Conservation (phyloP, 2,888 invertebrate genomes). For the Chelonus formosanus region DNA sequence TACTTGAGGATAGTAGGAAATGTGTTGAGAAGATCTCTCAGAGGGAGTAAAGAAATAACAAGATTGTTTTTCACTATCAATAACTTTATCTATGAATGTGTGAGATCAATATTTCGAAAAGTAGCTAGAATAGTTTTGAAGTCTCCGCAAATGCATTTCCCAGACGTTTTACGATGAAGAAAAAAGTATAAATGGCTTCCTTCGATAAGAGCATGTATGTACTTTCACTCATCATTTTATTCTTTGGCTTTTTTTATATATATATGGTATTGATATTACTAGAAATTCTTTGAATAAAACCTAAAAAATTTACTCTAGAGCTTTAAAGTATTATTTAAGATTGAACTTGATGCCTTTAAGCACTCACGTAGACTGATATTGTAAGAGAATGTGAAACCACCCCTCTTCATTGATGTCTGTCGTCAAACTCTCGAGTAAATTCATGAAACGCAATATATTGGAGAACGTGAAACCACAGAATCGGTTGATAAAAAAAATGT, state of each 20-base stretch:
- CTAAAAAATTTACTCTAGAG: too few relatives aligned
- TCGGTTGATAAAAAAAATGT: constrained; percentile 6
- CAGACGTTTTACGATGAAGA: too few relatives aligned
- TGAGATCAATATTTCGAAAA: constrained; percentile 5
- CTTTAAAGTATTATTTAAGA: too few relatives aligned
- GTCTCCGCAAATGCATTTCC: not conserved
- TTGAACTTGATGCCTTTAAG: too few relatives aligned
- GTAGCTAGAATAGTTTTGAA: not conserved
- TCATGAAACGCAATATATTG: constrained; percentile 3
- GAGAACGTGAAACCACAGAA: not conserved
- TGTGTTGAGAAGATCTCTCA: not conserved
- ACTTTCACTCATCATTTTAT: too few relatives aligned
- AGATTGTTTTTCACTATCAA: constrained; percentile 3
- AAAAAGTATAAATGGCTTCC: too few relatives aligned
- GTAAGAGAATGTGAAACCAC: not conserved
- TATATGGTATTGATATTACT: too few relatives aligned
- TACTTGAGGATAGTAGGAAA: not conserved
- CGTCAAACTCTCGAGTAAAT: not conserved
- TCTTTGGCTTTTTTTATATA: too few relatives aligned
- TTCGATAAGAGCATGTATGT: too few relatives aligned
- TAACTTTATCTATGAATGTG: constrained; percentile 1
- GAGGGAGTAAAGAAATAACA: not conserved
- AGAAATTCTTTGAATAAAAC: too few relatives aligned
- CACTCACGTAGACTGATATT: too few relatives aligned
- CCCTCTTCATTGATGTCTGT: not conserved